Evolutionary conservation across 1,140 invertebrate genomes (phyloP), one percentile per base, ranked within the genome.

Genomic region (Holotrichia oblita): DNA sequence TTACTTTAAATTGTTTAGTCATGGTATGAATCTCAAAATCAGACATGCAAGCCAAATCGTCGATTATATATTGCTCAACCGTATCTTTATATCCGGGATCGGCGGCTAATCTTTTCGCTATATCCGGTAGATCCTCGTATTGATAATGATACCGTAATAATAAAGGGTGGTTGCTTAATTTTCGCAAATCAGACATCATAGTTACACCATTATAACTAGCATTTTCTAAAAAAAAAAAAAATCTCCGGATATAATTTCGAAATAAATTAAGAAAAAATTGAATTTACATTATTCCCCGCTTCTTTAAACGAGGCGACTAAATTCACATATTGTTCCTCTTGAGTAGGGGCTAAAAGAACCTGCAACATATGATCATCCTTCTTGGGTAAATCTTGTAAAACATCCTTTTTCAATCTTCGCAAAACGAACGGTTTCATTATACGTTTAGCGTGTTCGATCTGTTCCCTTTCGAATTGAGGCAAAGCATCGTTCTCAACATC

Each of bases 371-470:
- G 85, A 64, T 96, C 93, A 7, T 88, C 91, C 86, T 98, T 98
- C 82, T 90, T 88, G 0, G 97, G 97, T 81, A 96, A 85, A 86
- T 95, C 93, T 73, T 91, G 89, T 0, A 99, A 89, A 0, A 99
- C 97, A 82, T 97, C 93, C 27, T 89, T 85, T 86, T 99, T 99
- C 4, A 99, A 88, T 78, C 98, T 89, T 14, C 98, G 88, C 27
- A 99, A 88, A 8, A 99, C 93, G 87, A 99, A 99, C 0, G 98
- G 98, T 84, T 95, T 95, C 94, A 99, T 98, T 80, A 99, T 98
- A 78, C 93, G 88, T 85, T 99, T 98, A 0, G 97, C 97, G 84
- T 98, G 95, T 74, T 93, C 92, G 20, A 98, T 94, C 87, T 97
- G 94, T 78, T 96, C 94, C 83, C 92, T 91, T 85, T 98, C 96